Percentiles rank a stretch among this genome's conserved stretches.
These are phyloP conservation scores for Meandrina meandrites DNA, from an alignment of 92 coral and sea anemone species.

Conservation along the genomic window DNA sequence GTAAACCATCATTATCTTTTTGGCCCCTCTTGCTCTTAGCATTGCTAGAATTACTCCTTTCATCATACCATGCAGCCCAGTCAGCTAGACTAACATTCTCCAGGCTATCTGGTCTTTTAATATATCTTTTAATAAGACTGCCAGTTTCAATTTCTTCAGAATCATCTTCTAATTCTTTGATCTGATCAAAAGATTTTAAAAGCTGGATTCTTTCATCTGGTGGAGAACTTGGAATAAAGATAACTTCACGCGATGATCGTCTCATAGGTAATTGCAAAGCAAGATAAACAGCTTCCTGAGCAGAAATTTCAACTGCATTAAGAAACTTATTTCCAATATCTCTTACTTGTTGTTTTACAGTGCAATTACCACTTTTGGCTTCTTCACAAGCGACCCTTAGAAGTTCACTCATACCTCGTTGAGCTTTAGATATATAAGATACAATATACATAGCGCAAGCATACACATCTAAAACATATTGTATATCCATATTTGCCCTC, in stretches of 20 bases:
- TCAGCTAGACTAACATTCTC: conserved; percentile 46
- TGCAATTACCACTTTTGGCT: background rate
- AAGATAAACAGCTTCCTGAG: conserved; percentile 59
- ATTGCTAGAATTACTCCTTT: background rate
- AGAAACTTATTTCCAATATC: too few relatives aligned
- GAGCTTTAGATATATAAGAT: conserved; percentile 63
- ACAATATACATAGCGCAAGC: too few relatives aligned
- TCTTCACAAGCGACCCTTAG: conserved; percentile 52
- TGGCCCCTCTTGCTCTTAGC: background rate
- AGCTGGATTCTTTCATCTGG: conserved; percentile 50
- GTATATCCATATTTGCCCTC: conserved; percentile 77
- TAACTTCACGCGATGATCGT: conserved; percentile 39
- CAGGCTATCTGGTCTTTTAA: conserved; percentile 29
- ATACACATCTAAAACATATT: too few relatives aligned
- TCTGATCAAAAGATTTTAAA: conserved; percentile 42
- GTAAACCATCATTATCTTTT: conserved; percentile 30
- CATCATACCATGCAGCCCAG: conserved; percentile 55
- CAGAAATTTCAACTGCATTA: conserved; percentile 52
- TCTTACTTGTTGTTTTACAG: conserved; percentile 37
- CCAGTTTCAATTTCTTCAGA: conserved; percentile 51
- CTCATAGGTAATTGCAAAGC: conserved; percentile 56
- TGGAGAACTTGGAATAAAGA: conserved; percentile 47
- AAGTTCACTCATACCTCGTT: conserved; percentile 68
- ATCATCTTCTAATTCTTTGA: conserved; percentile 45
- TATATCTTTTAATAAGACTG: conserved; percentile 46